Percentiles rank a stretch among this genome's conserved stretches.
phyloP scores from a whole-genome alignment of 2,797 vertebrate species.

The Sebastolobus altivelis region DNA sequence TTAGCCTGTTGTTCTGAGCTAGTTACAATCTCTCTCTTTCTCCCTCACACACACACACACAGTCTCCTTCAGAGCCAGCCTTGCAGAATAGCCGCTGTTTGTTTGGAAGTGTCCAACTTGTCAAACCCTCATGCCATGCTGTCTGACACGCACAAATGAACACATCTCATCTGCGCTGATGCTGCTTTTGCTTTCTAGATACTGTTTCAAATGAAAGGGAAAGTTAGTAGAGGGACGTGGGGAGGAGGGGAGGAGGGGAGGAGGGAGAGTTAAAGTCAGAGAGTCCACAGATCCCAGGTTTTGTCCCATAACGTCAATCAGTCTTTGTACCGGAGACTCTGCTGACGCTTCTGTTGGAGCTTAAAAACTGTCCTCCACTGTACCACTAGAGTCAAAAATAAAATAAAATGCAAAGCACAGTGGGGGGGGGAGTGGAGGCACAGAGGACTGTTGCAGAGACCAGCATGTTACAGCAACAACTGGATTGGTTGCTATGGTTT shows the following conservation, averaged over 20 bases:
- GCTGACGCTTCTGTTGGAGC: constrained; percentile 27
- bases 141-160: constrained; percentile 82
- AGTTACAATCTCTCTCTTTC: too few relatives aligned
- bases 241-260: constrained; percentile 11
- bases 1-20: constrained; percentile 39
- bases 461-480: background rate
- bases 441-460: constrained; percentile 7
- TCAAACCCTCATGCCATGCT: constrained; percentile 72
- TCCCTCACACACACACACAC: background rate
- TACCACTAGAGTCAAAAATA: constrained; percentile 9
- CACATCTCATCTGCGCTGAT: constrained; percentile 71
- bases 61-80: constrained; percentile 43
- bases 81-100: constrained; percentile 68
- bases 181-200: constrained; percentile 59
- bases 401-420: constrained; percentile 30
- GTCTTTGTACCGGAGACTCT: constrained; percentile 29
- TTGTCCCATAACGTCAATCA: constrained; percentile 53
- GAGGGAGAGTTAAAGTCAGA: constrained; percentile 17
- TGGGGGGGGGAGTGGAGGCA: too few relatives aligned
- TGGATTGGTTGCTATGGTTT: constrained; percentile 47
- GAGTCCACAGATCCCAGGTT: constrained; percentile 46
- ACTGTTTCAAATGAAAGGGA: constrained; percentile 55
- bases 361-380: constrained; percentile 28
- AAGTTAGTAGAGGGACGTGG: constrained; percentile 39
- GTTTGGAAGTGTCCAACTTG: constrained; percentile 75